Evolutionary conservation across 2,888 invertebrate species (phyloP).

Genomic region (Harpagoxenus sublaevis): DNA sequence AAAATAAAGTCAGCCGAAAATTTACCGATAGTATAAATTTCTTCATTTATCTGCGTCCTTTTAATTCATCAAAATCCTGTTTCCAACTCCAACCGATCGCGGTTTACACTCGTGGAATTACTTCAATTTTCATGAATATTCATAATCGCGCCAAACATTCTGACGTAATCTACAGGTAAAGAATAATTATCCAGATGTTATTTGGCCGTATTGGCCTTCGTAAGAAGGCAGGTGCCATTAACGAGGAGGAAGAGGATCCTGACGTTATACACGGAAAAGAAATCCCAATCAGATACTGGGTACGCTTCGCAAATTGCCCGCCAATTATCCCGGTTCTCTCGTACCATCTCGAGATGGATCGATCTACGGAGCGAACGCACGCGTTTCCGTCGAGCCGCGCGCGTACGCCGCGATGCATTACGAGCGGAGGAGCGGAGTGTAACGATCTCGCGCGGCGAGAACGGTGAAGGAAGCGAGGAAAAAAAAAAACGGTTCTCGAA

Average conservation of each 20-base stretch:
- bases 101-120: background rate
- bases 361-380: conserved; percentile 19
- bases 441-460: conserved; percentile 18
- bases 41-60: too few species aligned
- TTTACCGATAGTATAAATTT: background rate
- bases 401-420: conserved; percentile 15
- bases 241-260: background rate
- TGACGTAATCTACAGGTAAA: background rate
- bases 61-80: background rate
- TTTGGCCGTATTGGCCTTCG: background rate
- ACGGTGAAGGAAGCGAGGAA: background rate
- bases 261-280: background rate
- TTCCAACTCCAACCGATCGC: background rate
- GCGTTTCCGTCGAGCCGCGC: conserved; percentile 23
- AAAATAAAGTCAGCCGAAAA: background rate
- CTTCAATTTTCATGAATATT: background rate
- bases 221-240: background rate
- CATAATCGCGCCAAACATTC: background rate
- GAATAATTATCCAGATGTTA: background rate
- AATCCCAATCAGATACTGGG: background rate
- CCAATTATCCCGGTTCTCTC: conserved; percentile 9
- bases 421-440: conserved; percentile 13
- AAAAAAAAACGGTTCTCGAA: background rate
- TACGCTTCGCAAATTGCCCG: background rate
- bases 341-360: background rate